Evolutionary conservation across 2,113 vertebrate genomes (phyloP), one percentile per base, ranked within the genome.

Genomic region (Aramus guarauna): DNA sequence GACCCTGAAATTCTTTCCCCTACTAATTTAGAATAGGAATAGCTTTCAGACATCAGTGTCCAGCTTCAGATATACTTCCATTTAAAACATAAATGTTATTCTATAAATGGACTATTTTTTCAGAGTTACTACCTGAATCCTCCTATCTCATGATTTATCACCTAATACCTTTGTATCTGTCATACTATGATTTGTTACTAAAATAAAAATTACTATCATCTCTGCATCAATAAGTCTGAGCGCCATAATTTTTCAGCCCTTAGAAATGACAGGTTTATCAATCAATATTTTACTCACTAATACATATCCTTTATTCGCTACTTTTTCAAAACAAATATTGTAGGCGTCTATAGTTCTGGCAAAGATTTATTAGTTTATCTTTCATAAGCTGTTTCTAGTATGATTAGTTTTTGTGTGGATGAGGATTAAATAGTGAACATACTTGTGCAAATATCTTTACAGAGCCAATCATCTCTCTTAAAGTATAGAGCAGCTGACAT

Each of bases 351-450:
- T 68, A 82, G 69, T 58, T 94, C 59, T 75, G 72, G 18, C 19
- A 73, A 96, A 96, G 85, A 97, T 95, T 94, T 97, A 92, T 92
- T 94, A 81, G 59, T 94, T 81, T 97, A 45, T 93, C 41, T 97
- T 83, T 94, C 59, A 87, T 41, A 92, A n/a, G 53, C 26, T 79
- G 68, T 90, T 87, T 37, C 45, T 53, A 69, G 69, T 67, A 67
- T 94, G 91, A 94, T 91, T 83, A 91, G 73, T 7, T 96, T 96
- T 94, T 85, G 27, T 82, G 34, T 69, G 63, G 58, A 90, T 91
- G 91, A 92, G 91, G 43, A 90, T 96, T 86, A 94, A 96, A 93
- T 43, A 93, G 50, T 6, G 45, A 95, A 73, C 48, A 67, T 41
- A 72, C 93, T 95, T 97, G 32, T 92, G 87, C 74, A 96, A 94